Evolutionary conservation across 2,797 vertebrate genomes (phyloP), one percentile per base, ranked within the genome.

Genomic region (Anabas testudineus): DNA sequence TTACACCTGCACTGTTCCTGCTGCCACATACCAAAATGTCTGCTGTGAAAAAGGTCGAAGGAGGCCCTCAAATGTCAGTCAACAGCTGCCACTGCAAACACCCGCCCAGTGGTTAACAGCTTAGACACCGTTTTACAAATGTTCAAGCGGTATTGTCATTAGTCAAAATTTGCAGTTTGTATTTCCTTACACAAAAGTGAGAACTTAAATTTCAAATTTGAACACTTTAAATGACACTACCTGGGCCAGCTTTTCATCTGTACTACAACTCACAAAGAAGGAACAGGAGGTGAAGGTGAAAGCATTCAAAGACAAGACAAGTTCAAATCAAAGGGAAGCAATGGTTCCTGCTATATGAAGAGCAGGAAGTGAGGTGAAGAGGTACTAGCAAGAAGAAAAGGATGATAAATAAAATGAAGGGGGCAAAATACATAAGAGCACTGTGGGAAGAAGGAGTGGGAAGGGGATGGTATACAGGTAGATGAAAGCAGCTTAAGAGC

Each of bases 241-340:
- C 10, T 4, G n/a, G 19, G 10, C 43, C n/a, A 45, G 43, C n/a
- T 21, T 21, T 42, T 45, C n/a, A 21, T 57, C 52, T 58, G 15
- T 60, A 28, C 49, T 46, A 81, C 51, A 45, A 43, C 26, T 52
- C 42, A 67, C 10, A 22, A 72, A 75, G 34, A 41, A 62, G 39
- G 80, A 80, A 76, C 55, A 58, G 34, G 3, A 56, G 19, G 26
- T 39, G 14, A 56, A 65, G 24, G 47, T 45, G 74, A 85, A 87
- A 71, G 69, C 63, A 62, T 21, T 71, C 15, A 76, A 81, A 76
- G 57, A 84, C 70, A 90, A 81, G 74, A 70, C 24, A 21, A 19
- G 61, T 24, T 78, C n/a, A 68, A 61, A 82, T 49, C 19, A 74
- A 72, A 74, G 71, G 57, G 64, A 85, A 46, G 58, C 13, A 0